Percentiles rank a stretch among this genome's conserved stretches.
Conservation (phyloP, 2,888 invertebrate genomes). For the Agriotes lineatus region DNA sequence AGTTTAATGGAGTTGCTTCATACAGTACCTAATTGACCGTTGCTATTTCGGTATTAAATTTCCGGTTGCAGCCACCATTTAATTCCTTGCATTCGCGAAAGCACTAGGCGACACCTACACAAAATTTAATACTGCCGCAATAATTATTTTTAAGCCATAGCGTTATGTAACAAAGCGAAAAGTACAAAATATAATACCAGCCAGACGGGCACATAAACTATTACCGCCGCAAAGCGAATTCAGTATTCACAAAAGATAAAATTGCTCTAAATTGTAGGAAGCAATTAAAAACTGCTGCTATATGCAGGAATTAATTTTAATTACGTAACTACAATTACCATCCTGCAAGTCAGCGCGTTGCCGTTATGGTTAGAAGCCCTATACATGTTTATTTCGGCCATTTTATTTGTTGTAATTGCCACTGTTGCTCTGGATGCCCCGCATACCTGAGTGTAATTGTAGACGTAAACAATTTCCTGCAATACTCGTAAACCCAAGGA, state of each 20-base stretch:
- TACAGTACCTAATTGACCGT: too few relatives aligned
- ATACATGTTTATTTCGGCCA: background rate
- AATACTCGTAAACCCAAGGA: background rate
- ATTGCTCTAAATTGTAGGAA: conserved; percentile 38
- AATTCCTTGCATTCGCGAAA: too few relatives aligned
- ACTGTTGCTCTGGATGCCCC: background rate
- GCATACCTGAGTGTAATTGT: too few relatives aligned
- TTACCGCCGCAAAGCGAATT: conserved; percentile 31
- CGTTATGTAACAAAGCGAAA: too few relatives aligned
- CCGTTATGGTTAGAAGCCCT: background rate
- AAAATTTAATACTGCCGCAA: too few relatives aligned
- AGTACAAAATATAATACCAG: background rate
- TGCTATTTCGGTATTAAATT: too few relatives aligned
- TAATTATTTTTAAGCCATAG: too few relatives aligned
- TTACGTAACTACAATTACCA: conserved; percentile 28
- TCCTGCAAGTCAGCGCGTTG: conserved; percentile 26
- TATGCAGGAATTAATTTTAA: conserved; percentile 39
- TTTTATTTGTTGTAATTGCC: background rate
- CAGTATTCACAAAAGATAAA: conserved; percentile 41
- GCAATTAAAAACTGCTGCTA: conserved; percentile 40
- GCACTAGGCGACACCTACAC: too few relatives aligned
- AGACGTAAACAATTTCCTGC: too few relatives aligned
- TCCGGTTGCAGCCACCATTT: too few relatives aligned
- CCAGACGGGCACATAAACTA: background rate
- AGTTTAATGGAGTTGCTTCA: too few relatives aligned